These are phyloP conservation scores for Tupaia chinensis DNA, from an alignment of 2,113 vertebrate species.

Conservation along the genomic window DNA sequence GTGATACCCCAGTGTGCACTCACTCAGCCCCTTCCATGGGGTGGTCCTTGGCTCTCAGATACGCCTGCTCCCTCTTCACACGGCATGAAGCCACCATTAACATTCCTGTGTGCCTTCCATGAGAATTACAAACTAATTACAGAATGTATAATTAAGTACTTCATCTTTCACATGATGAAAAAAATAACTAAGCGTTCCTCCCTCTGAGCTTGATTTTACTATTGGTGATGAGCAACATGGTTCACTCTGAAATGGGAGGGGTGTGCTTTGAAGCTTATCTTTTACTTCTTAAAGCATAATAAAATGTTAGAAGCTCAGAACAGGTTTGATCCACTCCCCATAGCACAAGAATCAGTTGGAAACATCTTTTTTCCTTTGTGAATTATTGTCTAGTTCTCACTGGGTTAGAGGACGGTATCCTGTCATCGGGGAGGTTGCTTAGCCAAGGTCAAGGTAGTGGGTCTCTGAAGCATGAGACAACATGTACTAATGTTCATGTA, in stretches of 20 bases:
- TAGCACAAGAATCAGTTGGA: slow-evolving; percentile 1
- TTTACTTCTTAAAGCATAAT: slow-evolving; percentile 38
- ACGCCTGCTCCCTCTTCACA: not conserved
- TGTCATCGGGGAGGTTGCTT: not conserved
- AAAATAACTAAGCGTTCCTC: not conserved
- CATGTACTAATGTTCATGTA: not conserved
- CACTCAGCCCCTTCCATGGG: not conserved
- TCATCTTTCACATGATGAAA: slow-evolving; percentile 76
- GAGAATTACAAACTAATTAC: slow-evolving; percentile 79
- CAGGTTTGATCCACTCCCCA: not conserved
- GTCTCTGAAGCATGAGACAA: not conserved
- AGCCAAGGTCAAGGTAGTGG: not conserved
- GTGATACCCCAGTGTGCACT: not conserved
- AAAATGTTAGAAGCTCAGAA: slow-evolving; percentile 22
- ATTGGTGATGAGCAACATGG: slow-evolving; percentile 37
- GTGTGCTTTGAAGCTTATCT: slow-evolving; percentile 5
- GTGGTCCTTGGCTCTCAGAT: slow-evolving; percentile 36
- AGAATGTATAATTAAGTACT: slow-evolving; percentile 78
- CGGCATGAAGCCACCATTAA: not conserved
- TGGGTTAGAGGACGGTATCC: not conserved
- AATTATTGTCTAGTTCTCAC: not conserved
- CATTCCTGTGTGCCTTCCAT: slow-evolving; percentile 49
- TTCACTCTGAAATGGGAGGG: slow-evolving; percentile 17
- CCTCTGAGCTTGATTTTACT: slow-evolving; percentile 64
- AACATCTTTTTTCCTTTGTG: not conserved